These are phyloP conservation scores for Bungarus multicinctus DNA, from an alignment of 2,113 vertebrate species.

Conservation along the genomic window DNA sequence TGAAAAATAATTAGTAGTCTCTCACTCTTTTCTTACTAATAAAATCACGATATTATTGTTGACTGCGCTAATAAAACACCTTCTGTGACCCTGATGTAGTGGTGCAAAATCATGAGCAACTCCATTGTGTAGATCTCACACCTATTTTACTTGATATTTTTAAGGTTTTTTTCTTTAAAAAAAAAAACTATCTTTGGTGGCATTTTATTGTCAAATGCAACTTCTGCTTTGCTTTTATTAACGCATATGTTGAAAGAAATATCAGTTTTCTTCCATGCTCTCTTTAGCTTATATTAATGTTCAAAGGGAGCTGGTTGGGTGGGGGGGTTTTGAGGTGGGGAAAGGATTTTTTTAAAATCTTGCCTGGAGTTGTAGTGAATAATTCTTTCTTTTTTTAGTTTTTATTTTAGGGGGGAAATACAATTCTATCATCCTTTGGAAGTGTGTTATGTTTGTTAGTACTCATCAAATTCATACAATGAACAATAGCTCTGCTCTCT, in stretches of 20 bases:
- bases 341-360: neutral
- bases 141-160: conserved; percentile 70
- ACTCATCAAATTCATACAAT: neutral
- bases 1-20: conserved; percentile 83
- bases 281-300: neutral
- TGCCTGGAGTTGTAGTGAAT: neutral
- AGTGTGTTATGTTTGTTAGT: neutral
- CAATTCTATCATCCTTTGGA: neutral
- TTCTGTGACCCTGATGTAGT: conserved; percentile 71
- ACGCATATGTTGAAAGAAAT: conserved; percentile 38
- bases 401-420: neutral
- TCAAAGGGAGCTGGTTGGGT: neutral
- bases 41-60: conserved; percentile 79
- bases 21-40: conserved; percentile 77
- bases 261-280: neutral
- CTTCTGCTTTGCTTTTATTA: conserved; percentile 6
- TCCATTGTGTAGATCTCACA: conserved; percentile 64
- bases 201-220: conserved; percentile 56
- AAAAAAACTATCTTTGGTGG: neutral
- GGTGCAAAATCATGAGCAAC: conserved; percentile 69
- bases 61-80: conserved; percentile 79
- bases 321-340: too few species aligned
- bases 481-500: neutral
- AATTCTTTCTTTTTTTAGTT: neutral
- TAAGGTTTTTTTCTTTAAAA: conserved; percentile 33